Evolutionary conservation across 2,113 vertebrate genomes (phyloP), one percentile per base, ranked within the genome.

Genomic region (Rhea americana): DNA sequence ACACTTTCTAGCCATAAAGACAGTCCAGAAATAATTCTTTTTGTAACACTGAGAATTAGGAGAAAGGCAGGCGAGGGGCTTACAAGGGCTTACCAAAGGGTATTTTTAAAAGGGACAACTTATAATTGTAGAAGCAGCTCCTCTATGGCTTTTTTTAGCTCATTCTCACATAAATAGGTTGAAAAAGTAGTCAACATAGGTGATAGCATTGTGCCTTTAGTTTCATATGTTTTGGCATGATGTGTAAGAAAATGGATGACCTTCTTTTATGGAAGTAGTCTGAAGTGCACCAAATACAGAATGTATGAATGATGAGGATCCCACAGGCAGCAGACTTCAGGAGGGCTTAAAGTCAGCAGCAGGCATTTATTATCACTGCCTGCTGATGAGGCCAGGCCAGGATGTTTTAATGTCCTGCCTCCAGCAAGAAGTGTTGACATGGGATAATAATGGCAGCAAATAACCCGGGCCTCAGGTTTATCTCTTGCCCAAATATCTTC

Each of bases 21-120:
- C n/a, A 22, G 10, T 37, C 25, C 48, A 66, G 73, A 71, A 90
- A 82, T 14, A 8, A 50, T 47, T 59, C 45, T 67, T 81, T 30
- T 28, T 48, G 18, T 72, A 45, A 53, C 45, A 26, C 25, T 63
- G 37, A 6, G 1, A 26, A 55, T 24, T 9, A 10, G 41, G 9
- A 35, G n/a, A 75, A 85, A 56, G 25, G 58, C 3, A 8, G 10
- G 8, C 15, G 26, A 65, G 30, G n/a, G 11, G 4, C 9, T 82
- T 82, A 47, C 41, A 71, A 56, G 5, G 5, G 3, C 59, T 66
- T 59, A 45, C 48, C 61, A 58, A 78, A 72, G 32, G 13, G n/a
- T n/a, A 18, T 85, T 93, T 96, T 75, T 62, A 75, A 62, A 85
- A 79, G 7, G 19, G 48, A 47, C 37, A 66, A 16, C 11, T 41